Conservation (phyloP, 1,140 invertebrate genomes). For the Anthonomus grandis region DNA sequence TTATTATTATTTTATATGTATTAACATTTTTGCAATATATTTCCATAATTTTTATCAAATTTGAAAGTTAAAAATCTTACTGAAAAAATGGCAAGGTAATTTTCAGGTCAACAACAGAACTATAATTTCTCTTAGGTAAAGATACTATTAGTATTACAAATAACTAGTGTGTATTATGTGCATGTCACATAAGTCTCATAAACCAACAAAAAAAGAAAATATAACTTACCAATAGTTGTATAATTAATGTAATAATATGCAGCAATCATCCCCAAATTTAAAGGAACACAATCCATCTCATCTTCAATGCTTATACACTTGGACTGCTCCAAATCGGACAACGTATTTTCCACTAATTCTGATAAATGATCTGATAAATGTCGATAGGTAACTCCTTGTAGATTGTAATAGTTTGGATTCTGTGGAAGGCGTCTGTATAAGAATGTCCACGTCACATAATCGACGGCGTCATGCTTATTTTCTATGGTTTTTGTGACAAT, state of each 20-base stretch:
- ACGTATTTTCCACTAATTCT: constrained; percentile 94
- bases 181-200: no score
- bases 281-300: constrained; percentile 92
- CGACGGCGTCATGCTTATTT: constrained; percentile 99
- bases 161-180: no score
- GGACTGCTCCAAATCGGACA: constrained; percentile 93
- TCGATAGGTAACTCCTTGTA: constrained; percentile 93
- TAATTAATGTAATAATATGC: constrained; percentile 99
- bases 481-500: constrained; percentile 99
- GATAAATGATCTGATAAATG: constrained; percentile 98
- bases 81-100: no score
- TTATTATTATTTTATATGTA: no score
- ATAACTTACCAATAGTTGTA: constrained; percentile 86
- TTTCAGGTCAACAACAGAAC: no score
- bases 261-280: constrained; percentile 99
- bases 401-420: constrained; percentile 99
- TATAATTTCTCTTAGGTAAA: no score
- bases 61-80: no score
- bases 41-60: no score
- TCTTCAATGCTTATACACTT: constrained; percentile 98
- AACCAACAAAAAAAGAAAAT: no score
- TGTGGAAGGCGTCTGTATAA: constrained; percentile 95
- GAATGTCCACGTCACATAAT: constrained; percentile 99
- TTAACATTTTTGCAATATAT: no score
- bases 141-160: no score